phyloP scores from a whole-genome alignment of 2,797 vertebrate genomes.

The Notolepis coatsorum region DNA sequence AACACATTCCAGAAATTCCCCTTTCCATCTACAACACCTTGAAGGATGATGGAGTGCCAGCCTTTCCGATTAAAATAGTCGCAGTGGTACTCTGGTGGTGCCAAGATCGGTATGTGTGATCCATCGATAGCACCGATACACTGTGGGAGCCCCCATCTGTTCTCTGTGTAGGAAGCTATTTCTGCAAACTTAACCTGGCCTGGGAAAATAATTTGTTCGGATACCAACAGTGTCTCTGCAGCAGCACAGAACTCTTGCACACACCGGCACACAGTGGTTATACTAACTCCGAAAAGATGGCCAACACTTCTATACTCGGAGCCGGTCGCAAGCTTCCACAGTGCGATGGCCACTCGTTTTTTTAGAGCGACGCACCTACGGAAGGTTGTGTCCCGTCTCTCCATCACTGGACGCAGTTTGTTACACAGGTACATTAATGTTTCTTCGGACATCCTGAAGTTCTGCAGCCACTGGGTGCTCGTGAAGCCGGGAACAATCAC shows the following conservation, averaged over 20 bases:
- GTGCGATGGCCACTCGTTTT: constrained; percentile 22
- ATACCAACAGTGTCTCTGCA: constrained; percentile 31
- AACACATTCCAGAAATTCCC: constrained; percentile 57
- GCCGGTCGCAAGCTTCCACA: constrained; percentile 35
- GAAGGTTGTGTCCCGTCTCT: constrained; percentile 33
- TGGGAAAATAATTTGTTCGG: constrained; percentile 18
- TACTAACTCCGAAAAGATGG: constrained; percentile 45
- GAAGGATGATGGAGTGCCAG: constrained; percentile 22
- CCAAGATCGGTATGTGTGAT: not conserved
- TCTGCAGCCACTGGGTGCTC: constrained; percentile 17
- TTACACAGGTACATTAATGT: constrained; percentile 27
- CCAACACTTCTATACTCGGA: constrained; percentile 30
- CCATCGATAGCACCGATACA: constrained; percentile 39
- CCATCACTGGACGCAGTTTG: constrained; percentile 8
- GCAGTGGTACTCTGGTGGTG: not conserved
- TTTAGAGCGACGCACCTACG: constrained; percentile 27
- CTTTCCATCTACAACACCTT: constrained; percentile 51
- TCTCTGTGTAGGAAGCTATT: constrained; percentile 25
- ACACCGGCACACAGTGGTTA: constrained; percentile 29
- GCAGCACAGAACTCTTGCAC: constrained; percentile 40
- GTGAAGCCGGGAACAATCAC: constrained; percentile 27
- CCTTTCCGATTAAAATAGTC: not conserved
- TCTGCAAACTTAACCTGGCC: constrained; percentile 28
- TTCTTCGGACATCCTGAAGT: constrained; percentile 32
- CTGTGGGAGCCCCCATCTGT: constrained; percentile 22